Evolutionary conservation across 2,888 invertebrate species (phyloP), one percentile per base, ranked within the genome.

Genomic region (Pristionchus fissidentatus): DNA sequence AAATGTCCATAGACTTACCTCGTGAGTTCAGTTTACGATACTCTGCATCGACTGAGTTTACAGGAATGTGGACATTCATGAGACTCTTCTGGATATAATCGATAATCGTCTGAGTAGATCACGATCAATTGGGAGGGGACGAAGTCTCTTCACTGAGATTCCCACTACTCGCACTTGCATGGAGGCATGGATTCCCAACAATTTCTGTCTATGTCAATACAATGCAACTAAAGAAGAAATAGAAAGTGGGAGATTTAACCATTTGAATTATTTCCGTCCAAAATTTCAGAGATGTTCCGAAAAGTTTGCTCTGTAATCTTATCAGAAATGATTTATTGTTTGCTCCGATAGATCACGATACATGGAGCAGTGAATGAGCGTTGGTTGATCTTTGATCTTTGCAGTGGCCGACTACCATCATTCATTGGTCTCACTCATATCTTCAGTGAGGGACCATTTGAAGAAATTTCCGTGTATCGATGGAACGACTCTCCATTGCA

Each of bases 61-160:
- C 83, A 88, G 88, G 46, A 87, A 87, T 52, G 86, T 87, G 43
- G 87, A 88, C 38, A 83, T 88, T 0, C 86, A 87, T 46, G 87
- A 86, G n/a, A 87, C 86, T 13, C 43, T 88, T 3, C 79, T 85
- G 4, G 86, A 84, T 57, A 52, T 87, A 0, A 55, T 85, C 26
- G 75, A 82, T 10, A 81, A 81, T 46, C 60, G 80, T 29, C 3
- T 81, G 13, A 46, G 60, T 7, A 81, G 62, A 32, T 32, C 3
- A 4, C 26, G 80, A 32, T 7, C 22, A 19, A 60, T 62, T 7
- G 80, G 43, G 0, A 60, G 80, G 29, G 86, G 86, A 29, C 84
- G 62, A 3, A 86, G 84, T 75, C 83, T 88, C 4, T 87, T 88
- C 79, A 82, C 81, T 41, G 15, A 57, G 19, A 87, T 87, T 79